A percentile compares a stretch with the other conserved stretches of the same genome.
Conservation (phyloP, 1,140 invertebrate species). For the Polypedilum pembai region DNA sequence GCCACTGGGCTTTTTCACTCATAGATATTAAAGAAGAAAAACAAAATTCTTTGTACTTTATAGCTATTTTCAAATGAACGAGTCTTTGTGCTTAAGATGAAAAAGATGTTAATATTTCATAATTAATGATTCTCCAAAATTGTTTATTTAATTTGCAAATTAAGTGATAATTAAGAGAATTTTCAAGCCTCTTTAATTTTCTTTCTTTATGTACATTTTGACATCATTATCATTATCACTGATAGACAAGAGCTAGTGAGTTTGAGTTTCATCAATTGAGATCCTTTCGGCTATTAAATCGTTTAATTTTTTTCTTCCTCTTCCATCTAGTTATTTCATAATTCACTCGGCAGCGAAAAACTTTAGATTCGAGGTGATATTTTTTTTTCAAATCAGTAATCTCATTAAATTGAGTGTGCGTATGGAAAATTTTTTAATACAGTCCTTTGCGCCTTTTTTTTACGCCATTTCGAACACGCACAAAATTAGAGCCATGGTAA, state of each 20-base stretch:
- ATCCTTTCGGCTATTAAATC: constrained; percentile 6
- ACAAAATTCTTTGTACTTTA: no score
- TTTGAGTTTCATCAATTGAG: background rate
- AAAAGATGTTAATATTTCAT: constrained; percentile 28
- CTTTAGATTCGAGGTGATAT: background rate
- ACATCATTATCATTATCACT: constrained; percentile 2
- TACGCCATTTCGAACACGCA: constrained; percentile 9
- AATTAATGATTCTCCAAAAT: constrained; percentile 12
- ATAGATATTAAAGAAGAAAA: no score
- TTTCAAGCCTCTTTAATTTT: constrained; percentile 7
- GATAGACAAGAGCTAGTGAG: background rate
- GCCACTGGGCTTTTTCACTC: no score
- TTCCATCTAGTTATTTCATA: background rate
- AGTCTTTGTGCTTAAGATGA: background rate
- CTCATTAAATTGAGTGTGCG: constrained; percentile 10
- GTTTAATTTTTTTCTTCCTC: background rate
- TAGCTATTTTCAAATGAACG: background rate
- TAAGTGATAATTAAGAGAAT: constrained; percentile 25
- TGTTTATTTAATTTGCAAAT: constrained; percentile 26
- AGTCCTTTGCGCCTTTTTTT: background rate
- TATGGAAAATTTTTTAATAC: background rate
- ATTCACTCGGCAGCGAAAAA: background rate
- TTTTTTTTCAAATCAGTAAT: constrained; percentile 14
- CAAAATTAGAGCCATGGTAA: background rate
- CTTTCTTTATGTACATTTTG: background rate